phyloP scores from a whole-genome alignment of 1,140 invertebrate species.

The Caerostris extrusa region DNA sequence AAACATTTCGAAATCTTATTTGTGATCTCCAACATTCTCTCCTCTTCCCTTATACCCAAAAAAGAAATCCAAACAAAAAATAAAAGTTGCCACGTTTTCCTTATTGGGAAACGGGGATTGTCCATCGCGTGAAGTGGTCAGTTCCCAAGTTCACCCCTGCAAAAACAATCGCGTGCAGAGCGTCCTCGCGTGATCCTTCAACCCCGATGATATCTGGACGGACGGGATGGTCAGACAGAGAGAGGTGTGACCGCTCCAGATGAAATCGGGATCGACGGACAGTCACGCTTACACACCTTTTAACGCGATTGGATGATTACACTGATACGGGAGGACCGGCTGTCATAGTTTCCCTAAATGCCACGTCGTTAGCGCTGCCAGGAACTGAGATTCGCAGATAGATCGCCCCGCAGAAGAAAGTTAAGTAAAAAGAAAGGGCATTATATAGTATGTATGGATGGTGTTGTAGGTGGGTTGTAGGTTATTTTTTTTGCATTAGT shows the following conservation, averaged over 20 bases:
- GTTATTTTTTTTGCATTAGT: background rate
- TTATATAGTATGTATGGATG: background rate
- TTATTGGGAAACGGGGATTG: background rate
- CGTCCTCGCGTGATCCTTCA: slow-evolving; percentile 66
- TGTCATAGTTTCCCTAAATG: slow-evolving; percentile 45
- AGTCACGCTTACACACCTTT: slow-evolving; percentile 73
- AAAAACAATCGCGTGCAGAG: slow-evolving; percentile 23
- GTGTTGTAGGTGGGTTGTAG: background rate
- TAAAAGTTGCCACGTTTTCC: background rate
- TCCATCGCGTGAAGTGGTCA: slow-evolving; percentile 62
- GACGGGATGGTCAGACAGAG: slow-evolving; percentile 1
- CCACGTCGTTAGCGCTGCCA: slow-evolving; percentile 22
- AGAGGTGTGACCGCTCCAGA: slow-evolving; percentile 72
- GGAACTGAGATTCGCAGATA: background rate
- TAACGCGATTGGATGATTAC: slow-evolving; percentile 76
- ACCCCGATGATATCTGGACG: slow-evolving; percentile 70
- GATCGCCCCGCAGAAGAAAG: background rate
- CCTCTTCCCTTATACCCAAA: too few species aligned
- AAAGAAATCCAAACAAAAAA: background rate
- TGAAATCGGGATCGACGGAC: slow-evolving; percentile 65
- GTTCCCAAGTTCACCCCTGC: slow-evolving; percentile 18
- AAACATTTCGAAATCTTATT: too few species aligned
- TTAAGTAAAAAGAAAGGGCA: background rate
- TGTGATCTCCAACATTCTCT: too few species aligned
- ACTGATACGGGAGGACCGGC: slow-evolving; percentile 3